Base-by-base conservation (phyloP, 2,797 vertebrate genomes). In the Moxostoma hubbsi region DNA sequence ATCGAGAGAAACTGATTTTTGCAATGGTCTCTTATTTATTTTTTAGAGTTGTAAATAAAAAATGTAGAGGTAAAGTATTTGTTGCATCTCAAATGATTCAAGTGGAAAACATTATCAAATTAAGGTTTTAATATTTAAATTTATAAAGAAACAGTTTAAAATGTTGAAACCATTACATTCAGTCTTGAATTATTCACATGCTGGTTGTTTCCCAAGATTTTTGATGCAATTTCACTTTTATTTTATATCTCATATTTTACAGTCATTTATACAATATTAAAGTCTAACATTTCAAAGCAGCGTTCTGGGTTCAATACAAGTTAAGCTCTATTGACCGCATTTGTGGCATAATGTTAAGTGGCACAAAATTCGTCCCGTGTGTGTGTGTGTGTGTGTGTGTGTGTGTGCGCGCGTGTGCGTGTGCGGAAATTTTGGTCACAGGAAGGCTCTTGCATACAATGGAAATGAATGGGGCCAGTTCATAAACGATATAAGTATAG, bases 61-160 rank as follows among this genome's bases (percentile, higher is more conserved):
- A 53, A 84, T 75, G 12, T 84, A 73, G 88, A 89, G 88, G 72
- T 89, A 70, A 87, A 89, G 87, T 89, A 89, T 90, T 87, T 90
- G 89, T 92, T 90, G 89, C 91, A 94, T 91, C 88, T 74, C 86
- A 83, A 87, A 82, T 89, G 83, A 88, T 89, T 87, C 85, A 83
- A 78, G 79, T 81, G 55, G 82, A 89, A 85, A 85, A 88, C 84
- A 81, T 80, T 84, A 82, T 88, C 82, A 75, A 85, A 80, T 71
- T 73, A 87, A 86, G 84, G 91, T 91, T 90, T 89, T 89, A 85
- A 36, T 36, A 89, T 90, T 84, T 88, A 89, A 84, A 0, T 92
- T 84, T 90, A 87, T 9, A 43, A 69, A 85, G 87, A 88, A 83
- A 87, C 61, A 43, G 85, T 84, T 83, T 87, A 61, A 88, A 89